phyloP scores from a whole-genome alignment of 2,113 vertebrate species.

The Petaurus breviceps region DNA sequence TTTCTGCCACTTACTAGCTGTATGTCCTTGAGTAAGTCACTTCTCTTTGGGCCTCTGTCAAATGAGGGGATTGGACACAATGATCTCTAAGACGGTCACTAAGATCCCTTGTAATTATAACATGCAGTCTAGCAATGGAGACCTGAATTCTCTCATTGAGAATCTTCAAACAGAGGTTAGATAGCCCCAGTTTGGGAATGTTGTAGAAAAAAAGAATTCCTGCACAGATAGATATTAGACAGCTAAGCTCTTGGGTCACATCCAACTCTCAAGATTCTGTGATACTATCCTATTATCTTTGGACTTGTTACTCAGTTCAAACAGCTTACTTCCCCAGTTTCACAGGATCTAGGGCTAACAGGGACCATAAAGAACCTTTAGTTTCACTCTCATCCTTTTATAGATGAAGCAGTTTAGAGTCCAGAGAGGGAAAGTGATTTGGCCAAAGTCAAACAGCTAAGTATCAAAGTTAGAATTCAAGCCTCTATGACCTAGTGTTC shows the following conservation, averaged over 20 bases:
- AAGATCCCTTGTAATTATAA: not conserved
- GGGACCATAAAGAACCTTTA: not conserved
- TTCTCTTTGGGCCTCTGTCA: not conserved
- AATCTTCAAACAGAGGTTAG: not conserved
- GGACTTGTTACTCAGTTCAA: not conserved
- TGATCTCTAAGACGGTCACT: not conserved
- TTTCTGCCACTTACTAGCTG: not conserved
- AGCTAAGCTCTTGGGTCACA: not conserved
- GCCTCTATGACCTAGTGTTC: not conserved
- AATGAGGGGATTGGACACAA: not conserved
- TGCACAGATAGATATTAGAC: not conserved
- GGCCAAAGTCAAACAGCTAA: not conserved
- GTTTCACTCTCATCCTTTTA: not conserved
- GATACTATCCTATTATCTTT: not conserved
- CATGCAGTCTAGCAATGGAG: not conserved
- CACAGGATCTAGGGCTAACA: not conserved
- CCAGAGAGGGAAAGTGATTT: not conserved
- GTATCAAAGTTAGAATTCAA: not conserved
- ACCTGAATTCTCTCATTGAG: not conserved
- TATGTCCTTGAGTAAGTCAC: not conserved
- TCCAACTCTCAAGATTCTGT: not conserved
- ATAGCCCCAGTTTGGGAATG: not conserved
- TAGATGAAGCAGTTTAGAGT: not conserved
- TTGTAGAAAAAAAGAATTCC: not conserved
- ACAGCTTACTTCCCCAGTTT: not conserved